Percentiles rank a stretch among this genome's conserved stretches.
phyloP scores from a whole-genome alignment of 2,113 vertebrate genomes.

The Thunnus maccoyii region DNA sequence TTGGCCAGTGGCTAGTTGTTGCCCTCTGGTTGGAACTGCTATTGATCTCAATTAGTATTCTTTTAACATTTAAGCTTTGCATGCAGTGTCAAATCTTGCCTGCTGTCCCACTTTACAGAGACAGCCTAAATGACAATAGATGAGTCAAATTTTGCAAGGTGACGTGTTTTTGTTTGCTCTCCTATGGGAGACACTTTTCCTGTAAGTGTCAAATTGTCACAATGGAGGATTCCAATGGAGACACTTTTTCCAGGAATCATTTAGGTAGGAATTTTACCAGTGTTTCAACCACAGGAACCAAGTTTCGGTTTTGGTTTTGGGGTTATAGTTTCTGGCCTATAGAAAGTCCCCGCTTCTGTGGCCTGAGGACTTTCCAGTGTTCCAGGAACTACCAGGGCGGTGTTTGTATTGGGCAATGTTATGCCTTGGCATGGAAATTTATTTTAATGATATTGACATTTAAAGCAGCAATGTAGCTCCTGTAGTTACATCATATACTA shows the following conservation, averaged over 20 bases:
- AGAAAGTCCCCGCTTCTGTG: not conserved
- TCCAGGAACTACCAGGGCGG: not conserved
- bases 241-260: too few species aligned
- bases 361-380: not conserved
- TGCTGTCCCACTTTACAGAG: not conserved
- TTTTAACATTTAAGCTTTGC: too few species aligned
- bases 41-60: too few species aligned
- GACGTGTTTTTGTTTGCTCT: not conserved
- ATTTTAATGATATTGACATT: too few species aligned
- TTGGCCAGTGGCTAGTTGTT: too few species aligned
- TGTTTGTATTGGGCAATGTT: not conserved
- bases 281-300: not conserved
- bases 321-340: not conserved
- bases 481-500: too few species aligned
- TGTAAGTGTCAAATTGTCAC: too few species aligned
- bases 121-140: not conserved
- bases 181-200: not conserved
- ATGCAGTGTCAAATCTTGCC: not conserved
- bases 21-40: too few species aligned
- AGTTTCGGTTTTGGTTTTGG: not conserved
- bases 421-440: too few species aligned
- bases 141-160: not conserved
- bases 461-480: too few species aligned
- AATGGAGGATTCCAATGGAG: too few species aligned
- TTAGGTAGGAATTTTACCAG: too few species aligned